Evolutionary conservation across 2,113 vertebrate genomes (phyloP).

Genomic region (Vombatus ursinus): DNA sequence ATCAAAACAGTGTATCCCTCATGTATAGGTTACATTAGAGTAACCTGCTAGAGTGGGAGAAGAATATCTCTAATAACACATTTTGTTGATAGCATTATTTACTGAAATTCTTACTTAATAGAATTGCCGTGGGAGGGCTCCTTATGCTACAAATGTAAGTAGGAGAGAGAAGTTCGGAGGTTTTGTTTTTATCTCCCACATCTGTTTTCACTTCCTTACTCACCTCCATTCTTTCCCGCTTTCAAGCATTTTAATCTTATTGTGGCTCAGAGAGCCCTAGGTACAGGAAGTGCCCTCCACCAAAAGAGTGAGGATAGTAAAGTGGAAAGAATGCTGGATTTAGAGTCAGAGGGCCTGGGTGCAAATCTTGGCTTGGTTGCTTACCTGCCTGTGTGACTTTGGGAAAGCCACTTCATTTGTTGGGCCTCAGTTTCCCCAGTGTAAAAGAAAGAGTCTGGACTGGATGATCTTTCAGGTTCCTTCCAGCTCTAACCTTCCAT

Average conservation of each 20-base stretch:
- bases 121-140: not conserved
- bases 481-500: slow-evolving; percentile 1
- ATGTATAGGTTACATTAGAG: slow-evolving; percentile 6
- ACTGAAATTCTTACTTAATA: slow-evolving; percentile 26
- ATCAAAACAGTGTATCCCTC: slow-evolving; percentile 35
- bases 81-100: slow-evolving; percentile 42
- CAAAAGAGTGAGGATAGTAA: not conserved
- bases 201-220: slow-evolving; percentile 47
- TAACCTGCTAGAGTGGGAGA: slow-evolving; percentile 48
- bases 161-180: slow-evolving; percentile 5
- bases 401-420: not conserved
- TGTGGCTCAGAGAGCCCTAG: not conserved
- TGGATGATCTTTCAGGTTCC: not conserved
- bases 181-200: slow-evolving; percentile 3
- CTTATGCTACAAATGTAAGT: slow-evolving; percentile 18
- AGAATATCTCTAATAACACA: slow-evolving; percentile 16
- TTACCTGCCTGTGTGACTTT: not conserved
- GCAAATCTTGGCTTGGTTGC: not conserved
- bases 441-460: not conserved
- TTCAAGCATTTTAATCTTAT: slow-evolving; percentile 30
- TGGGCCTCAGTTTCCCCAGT: not conserved
- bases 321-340: not conserved
- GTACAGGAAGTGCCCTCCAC: not conserved
- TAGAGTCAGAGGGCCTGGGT: not conserved
- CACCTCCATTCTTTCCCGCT: slow-evolving; percentile 5